Conservation (phyloP, 2,888 invertebrate species). For the Drosophila neonasuta region DNA sequence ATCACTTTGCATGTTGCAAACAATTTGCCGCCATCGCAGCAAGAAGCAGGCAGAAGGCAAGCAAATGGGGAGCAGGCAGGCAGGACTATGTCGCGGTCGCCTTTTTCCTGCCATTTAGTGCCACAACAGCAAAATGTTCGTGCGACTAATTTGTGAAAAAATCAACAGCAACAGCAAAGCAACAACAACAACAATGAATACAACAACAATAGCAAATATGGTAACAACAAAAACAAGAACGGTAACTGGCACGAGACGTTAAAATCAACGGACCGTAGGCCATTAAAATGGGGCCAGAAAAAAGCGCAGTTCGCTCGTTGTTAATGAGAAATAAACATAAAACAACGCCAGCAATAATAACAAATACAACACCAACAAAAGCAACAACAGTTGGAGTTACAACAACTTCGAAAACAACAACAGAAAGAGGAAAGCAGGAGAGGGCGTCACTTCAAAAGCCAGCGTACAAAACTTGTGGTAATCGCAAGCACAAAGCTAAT, state of each 20-base stretch:
- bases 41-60: conserved; percentile 3
- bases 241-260: conserved; percentile 65
- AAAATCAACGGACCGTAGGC: conserved; percentile 65
- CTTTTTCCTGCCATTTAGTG: conserved; percentile 62
- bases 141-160: conserved; percentile 73
- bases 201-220: conserved; percentile 16
- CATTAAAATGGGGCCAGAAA: conserved; percentile 66
- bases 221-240: conserved; percentile 26
- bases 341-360: conserved; percentile 19
- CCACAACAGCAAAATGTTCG: conserved; percentile 70
- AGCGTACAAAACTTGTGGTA: conserved; percentile 33
- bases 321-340: conserved; percentile 67
- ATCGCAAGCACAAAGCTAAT: conserved; percentile 56
- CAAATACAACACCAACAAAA: conserved; percentile 15
- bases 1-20: conserved; percentile 72
- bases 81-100: conserved; percentile 44
- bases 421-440: not conserved
- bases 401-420: conserved; percentile 4
- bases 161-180: conserved; percentile 32
- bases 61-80: conserved; percentile 12
- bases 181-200: conserved; percentile 30
- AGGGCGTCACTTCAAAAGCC: conserved; percentile 34
- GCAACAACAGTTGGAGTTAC: not conserved
- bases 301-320: conserved; percentile 59
- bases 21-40: conserved; percentile 61